phyloP scores from a whole-genome alignment of 2,113 vertebrate genomes.

The Carassius auratus region DNA sequence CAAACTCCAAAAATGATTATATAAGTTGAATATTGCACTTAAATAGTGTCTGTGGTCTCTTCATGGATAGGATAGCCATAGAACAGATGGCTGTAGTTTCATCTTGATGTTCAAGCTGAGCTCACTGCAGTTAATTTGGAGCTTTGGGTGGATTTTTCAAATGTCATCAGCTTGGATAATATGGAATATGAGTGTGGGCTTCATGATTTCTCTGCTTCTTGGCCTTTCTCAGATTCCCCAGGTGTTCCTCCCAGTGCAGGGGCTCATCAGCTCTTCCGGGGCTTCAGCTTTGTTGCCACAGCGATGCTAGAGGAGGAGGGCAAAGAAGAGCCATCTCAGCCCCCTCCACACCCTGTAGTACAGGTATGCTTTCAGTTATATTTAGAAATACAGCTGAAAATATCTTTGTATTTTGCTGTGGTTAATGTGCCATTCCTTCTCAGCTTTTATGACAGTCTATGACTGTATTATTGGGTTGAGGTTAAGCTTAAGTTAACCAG shows the following conservation, averaged over 20 bases:
- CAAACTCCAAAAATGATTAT: too few species aligned
- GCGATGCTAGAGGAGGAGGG: slow-evolving; percentile 86
- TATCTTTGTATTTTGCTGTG: too few species aligned
- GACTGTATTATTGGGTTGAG: background rate
- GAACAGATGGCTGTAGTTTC: background rate
- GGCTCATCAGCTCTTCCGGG: slow-evolving; percentile 95
- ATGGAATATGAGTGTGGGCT: background rate
- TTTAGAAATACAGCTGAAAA: too few species aligned
- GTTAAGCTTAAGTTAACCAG: background rate
- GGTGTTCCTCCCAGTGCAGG: slow-evolving; percentile 92
- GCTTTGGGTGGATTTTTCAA: background rate
- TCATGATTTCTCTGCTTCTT: too few species aligned
- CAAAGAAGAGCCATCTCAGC: slow-evolving; percentile 70
- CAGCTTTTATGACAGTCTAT: background rate
- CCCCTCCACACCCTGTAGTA: slow-evolving; percentile 85
- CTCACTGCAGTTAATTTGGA: background rate
- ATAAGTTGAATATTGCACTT: too few species aligned
- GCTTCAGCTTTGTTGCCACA: slow-evolving; percentile 94
- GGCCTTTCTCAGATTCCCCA: slow-evolving; percentile 83
- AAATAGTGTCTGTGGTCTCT: background rate
- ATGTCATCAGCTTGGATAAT: background rate
- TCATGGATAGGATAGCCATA: background rate
- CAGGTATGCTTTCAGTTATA: slow-evolving; percentile 76
- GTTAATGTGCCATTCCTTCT: background rate
- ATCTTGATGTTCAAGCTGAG: background rate